Evolutionary conservation across 2,888 invertebrate species (phyloP), one percentile per base, ranked within the genome.

Genomic region (Chaetoderma sp.): DNA sequence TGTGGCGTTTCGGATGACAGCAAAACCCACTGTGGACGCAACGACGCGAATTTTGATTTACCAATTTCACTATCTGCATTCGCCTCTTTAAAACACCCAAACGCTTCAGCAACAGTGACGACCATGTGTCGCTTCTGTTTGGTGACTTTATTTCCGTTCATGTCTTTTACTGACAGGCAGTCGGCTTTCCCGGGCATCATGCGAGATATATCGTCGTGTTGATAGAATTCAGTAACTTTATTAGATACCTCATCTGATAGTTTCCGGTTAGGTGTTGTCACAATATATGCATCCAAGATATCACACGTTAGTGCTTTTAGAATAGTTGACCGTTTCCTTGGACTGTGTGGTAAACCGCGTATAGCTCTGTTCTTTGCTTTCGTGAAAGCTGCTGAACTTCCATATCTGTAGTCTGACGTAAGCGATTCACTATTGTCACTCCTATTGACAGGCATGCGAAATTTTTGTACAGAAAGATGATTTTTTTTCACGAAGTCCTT

Each of bases 101-200:
- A 56, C 8, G 47, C 44, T 39, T 61, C 60, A 39, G 39, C n/a
- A 25, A 62, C 4, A 18, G 57, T 65, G 49, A 56, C 28, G 10
- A 63, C n/a, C 32, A 63, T 21, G 23, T 47, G 58, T 28, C 27
- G 57, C 27, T 63, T 57, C 58, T 63, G 57, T 30, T 23, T 27
- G 10, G 18, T 16, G 18, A 27, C 6, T 27, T 58, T 58, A 10
- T 58, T 42, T 4, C 59, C 59, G 10, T n/a, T 21, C 2, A 45
- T 36, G 0, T 62, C 47, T n/a, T n/a, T 32, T 5, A 45, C 13
- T 16, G 45, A 32, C 21, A 62, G 27, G 23, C 36, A 56, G 39
- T 58, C 63, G 6, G 21, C 47, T 42, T 63, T 63, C n/a, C 57
- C 58, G 16, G 63, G 57, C 63, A 63, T 63, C 8, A 18, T 23